These are phyloP conservation scores for Neria commutata DNA, from an alignment of 2,888 invertebrate species.

Conservation along the genomic window DNA sequence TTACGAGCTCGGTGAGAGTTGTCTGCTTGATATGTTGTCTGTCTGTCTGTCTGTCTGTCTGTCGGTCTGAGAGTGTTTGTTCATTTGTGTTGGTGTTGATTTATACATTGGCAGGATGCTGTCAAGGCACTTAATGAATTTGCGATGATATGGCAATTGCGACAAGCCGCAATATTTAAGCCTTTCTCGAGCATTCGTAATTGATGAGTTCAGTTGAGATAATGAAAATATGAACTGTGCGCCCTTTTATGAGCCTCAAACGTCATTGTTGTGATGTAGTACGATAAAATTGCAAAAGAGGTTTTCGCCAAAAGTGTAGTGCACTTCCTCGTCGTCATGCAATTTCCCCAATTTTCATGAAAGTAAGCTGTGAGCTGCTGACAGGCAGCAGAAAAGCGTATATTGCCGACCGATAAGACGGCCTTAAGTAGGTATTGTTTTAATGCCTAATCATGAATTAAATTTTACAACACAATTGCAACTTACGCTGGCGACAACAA, in stretches of 20 bases:
- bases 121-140: not conserved
- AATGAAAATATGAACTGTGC: not conserved
- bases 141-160: not conserved
- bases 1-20: conserved; percentile 26
- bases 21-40: conserved; percentile 27
- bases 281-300: no score
- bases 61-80: conserved; percentile 20
- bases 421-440: conserved; percentile 8
- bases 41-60: conserved; percentile 42
- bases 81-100: conserved; percentile 1
- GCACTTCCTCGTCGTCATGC: not conserved
- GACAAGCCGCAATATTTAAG: not conserved
- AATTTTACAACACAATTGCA: conserved; percentile 4
- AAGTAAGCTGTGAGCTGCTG: not conserved
- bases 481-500: conserved; percentile 3
- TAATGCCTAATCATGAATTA: conserved; percentile 10
- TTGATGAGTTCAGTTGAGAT: not conserved
- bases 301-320: no score
- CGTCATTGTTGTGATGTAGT: not conserved
- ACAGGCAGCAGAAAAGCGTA: no score
- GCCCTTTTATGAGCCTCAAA: not conserved
- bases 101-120: not conserved
- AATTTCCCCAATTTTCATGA: not conserved
- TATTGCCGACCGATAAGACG: not conserved
- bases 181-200: not conserved